Conservation (phyloP, 2,797 vertebrate species). For the Phrynocephalus guinanensis region DNA sequence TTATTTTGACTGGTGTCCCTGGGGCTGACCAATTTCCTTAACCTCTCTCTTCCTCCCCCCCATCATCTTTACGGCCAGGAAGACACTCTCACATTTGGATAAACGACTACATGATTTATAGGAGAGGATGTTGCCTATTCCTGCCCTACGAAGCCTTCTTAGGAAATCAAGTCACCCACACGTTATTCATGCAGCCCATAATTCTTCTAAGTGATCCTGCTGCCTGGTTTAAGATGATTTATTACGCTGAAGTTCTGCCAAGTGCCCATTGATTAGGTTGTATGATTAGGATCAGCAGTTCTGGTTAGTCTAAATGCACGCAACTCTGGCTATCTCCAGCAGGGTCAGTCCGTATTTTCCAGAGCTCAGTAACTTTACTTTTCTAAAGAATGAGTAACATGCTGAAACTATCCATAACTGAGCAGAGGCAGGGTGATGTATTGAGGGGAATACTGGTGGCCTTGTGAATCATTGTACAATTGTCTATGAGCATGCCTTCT, state of each 20-base stretch:
- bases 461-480: too few species aligned
- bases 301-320: conserved; percentile 10
- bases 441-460: too few species aligned
- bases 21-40: background rate
- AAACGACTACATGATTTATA: background rate
- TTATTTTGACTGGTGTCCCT: background rate
- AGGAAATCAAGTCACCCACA: conserved; percentile 28
- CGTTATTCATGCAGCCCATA: conserved; percentile 16
- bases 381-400: background rate
- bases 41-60: background rate
- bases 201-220: conserved; percentile 14
- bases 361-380: background rate
- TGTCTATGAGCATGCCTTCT: too few species aligned
- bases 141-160: background rate
- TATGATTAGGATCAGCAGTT: conserved; percentile 29
- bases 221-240: conserved; percentile 25
- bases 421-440: background rate
- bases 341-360: background rate
- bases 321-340: background rate
- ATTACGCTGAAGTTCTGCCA: conserved; percentile 25
- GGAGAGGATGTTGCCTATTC: background rate
- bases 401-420: background rate
- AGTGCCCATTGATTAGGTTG: conserved; percentile 28
- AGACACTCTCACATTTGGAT: background rate
- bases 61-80: background rate